Evolutionary conservation across 1,140 invertebrate genomes (phyloP).

Genomic region (Ptiloglossa arizonensis): DNA sequence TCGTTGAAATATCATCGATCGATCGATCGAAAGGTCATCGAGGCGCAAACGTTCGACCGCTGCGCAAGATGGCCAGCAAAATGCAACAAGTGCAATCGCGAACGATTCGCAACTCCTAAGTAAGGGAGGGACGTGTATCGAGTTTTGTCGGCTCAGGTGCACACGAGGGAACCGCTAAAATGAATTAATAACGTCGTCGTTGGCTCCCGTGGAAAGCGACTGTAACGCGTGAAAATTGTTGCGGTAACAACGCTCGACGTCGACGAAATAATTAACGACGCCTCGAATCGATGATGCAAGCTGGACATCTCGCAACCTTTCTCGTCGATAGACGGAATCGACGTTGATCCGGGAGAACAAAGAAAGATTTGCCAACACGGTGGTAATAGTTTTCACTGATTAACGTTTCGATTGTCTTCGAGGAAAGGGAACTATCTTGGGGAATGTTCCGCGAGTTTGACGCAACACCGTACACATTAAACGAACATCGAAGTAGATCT

Average conservation of each 20-base stretch:
- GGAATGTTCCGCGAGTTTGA: neutral
- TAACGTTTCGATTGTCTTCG: too few relatives aligned
- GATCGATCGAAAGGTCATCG: too few relatives aligned
- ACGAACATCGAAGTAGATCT: too few relatives aligned
- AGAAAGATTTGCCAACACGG: neutral
- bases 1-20: too few relatives aligned
- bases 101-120: too few relatives aligned
- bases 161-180: neutral
- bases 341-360: too few relatives aligned
- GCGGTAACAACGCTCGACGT: neutral
- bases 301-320: neutral
- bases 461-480: too few relatives aligned
- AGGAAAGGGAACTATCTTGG: too few relatives aligned
- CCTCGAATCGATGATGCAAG: neutral
- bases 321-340: too few relatives aligned
- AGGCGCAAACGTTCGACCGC: too few relatives aligned
- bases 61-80: neutral
- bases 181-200: neutral
- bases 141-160: neutral
- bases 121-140: neutral
- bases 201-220: neutral
- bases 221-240: neutral
- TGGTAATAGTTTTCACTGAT: too few relatives aligned
- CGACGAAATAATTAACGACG: neutral
- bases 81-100: slow-evolving; percentile 21